Evolutionary conservation across 2,888 invertebrate genomes (phyloP).

Genomic region (Coenonympha arcania): DNA sequence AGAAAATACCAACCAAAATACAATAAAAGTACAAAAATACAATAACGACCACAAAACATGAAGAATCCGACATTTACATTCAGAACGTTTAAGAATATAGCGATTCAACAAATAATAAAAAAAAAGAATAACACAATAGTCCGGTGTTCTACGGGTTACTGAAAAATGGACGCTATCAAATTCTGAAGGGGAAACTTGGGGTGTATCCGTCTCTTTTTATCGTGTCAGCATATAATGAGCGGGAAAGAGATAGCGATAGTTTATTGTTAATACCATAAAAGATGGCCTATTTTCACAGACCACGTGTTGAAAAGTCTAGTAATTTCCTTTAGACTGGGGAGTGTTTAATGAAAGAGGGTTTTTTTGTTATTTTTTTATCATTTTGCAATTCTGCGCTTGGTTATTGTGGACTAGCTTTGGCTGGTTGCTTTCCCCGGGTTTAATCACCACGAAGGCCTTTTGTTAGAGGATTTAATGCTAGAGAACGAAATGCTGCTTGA

Average conservation of each 20-base stretch:
- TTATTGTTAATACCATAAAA: slow-evolving; percentile 52
- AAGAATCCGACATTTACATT: slow-evolving; percentile 14
- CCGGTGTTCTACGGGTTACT: slow-evolving; percentile 8
- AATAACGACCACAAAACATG: slow-evolving; percentile 10
- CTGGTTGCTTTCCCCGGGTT: not conserved
- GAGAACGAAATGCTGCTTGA: not conserved
- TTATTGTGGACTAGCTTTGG: slow-evolving; percentile 7
- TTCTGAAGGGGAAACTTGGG: slow-evolving; percentile 20
- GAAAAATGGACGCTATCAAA: slow-evolving; percentile 25
- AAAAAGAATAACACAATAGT: slow-evolving; percentile 14
- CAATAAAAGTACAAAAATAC: slow-evolving; percentile 11
- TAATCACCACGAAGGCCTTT: slow-evolving; percentile 6
- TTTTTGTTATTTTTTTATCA: slow-evolving; percentile 15
- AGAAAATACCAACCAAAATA: not conserved
- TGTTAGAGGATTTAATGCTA: slow-evolving; percentile 3
- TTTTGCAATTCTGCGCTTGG: slow-evolving; percentile 1
- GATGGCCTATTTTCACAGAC: slow-evolving; percentile 59
- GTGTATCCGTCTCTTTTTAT: slow-evolving; percentile 26
- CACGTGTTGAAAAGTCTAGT: slow-evolving; percentile 56
- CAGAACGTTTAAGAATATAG: slow-evolving; percentile 16
- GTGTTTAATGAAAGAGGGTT: slow-evolving; percentile 25
- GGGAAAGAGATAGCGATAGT: slow-evolving; percentile 41
- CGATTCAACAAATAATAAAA: slow-evolving; percentile 7
- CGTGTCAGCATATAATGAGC: slow-evolving; percentile 22
- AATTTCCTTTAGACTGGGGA: slow-evolving; percentile 33